These are phyloP conservation scores for Acronicta aceris DNA, from an alignment of 2,888 invertebrate species.

Conservation along the genomic window DNA sequence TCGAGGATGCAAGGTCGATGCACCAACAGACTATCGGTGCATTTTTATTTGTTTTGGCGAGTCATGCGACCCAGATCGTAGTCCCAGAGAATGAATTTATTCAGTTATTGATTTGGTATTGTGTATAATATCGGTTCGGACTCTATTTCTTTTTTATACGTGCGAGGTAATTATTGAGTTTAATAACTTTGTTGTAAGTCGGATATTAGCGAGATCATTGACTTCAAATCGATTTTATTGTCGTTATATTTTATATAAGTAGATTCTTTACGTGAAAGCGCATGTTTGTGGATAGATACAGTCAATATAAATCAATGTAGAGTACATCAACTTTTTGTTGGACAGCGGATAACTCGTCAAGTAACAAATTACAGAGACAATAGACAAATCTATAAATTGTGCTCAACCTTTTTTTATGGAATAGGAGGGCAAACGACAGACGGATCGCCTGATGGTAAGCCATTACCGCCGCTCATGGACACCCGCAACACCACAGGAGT, in stretches of 20 bases:
- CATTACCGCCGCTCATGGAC: too few relatives aligned
- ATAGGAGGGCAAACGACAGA: too few relatives aligned
- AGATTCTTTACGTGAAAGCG: slow-evolving; percentile 15
- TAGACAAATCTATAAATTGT: too few relatives aligned
- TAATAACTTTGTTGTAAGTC: slow-evolving; percentile 43
- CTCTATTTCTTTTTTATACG: slow-evolving; percentile 51
- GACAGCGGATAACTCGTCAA: background rate
- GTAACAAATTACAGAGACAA: too few relatives aligned
- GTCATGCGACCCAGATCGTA: slow-evolving; percentile 86
- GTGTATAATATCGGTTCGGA: slow-evolving; percentile 80
- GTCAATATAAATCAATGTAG: background rate
- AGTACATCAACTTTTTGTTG: background rate
- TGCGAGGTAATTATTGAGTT: slow-evolving; percentile 45
- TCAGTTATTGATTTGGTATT: slow-evolving; percentile 86
- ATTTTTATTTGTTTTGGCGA: slow-evolving; percentile 89
- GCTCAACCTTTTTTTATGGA: too few relatives aligned
- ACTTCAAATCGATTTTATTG: slow-evolving; percentile 9
- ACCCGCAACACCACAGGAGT: too few relatives aligned
- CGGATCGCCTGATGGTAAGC: too few relatives aligned
- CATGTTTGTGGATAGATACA: background rate
- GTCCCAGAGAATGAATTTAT: slow-evolving; percentile 86
- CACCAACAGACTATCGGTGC: slow-evolving; percentile 84
- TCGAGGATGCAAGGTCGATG: slow-evolving; percentile 86
- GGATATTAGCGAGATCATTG: slow-evolving; percentile 42
- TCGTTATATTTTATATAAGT: slow-evolving; percentile 4